Evolutionary conservation across 2,113 vertebrate species (phyloP).

Genomic region (Harpagus bidentatus): DNA sequence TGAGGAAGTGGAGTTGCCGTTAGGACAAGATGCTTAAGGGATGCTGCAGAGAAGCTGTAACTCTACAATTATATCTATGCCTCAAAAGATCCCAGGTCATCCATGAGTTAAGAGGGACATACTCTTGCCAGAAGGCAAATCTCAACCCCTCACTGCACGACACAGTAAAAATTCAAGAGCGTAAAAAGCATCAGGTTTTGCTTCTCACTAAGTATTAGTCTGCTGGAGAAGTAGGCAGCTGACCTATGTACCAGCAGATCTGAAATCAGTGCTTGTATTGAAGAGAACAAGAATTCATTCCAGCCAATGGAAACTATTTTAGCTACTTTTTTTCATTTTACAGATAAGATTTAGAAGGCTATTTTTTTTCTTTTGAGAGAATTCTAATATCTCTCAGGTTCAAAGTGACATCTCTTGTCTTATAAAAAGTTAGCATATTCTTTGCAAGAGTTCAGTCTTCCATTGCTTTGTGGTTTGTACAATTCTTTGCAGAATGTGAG

Average conservation of each 20-base stretch:
- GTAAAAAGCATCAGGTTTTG: background rate
- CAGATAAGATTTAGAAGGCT: background rate
- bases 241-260: background rate
- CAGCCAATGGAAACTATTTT: background rate
- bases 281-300: constrained; percentile 16
- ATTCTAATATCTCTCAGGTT: background rate
- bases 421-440: background rate
- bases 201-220: background rate
- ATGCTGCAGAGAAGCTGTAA: background rate
- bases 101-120: background rate
- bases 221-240: background rate
- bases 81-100: background rate
- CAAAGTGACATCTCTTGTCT: background rate
- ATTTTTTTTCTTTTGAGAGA: background rate
- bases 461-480: background rate
- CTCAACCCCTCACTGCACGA: background rate
- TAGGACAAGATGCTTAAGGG: background rate
- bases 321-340: constrained; percentile 1
- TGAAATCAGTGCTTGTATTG: background rate
- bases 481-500: background rate
- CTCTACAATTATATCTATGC: background rate
- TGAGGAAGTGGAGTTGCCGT: background rate
- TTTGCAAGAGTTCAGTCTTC: background rate
- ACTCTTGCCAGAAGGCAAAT: background rate
- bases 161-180: background rate